Evolutionary conservation across 2,113 vertebrate species (phyloP), one percentile per base, ranked within the genome.

Genomic region (Marmota monax): DNA sequence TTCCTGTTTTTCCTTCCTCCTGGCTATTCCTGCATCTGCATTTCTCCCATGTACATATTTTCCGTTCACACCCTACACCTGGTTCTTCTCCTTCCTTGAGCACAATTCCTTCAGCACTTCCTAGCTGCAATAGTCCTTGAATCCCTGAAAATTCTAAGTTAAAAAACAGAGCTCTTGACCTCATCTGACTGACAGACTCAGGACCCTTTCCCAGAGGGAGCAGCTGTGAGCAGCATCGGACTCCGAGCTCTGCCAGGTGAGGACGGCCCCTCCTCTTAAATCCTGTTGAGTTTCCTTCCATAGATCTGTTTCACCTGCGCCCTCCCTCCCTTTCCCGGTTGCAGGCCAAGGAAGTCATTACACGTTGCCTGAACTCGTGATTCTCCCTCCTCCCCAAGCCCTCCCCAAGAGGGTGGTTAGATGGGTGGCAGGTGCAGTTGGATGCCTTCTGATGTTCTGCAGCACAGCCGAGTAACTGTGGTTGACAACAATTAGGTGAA

Each of bases 21-120:
- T 0, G 4, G 4, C 48, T 39, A 3, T 1, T 0, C 23, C 7
- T 63, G 39, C 6, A 0, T 78, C 51, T 17, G 48, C n/a, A 0
- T 17, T 16, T 32, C 51, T 82, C 51, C 45, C 53, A 11, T 6
- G 9, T 14, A 25, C 34, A 10, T 0, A 4, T 1, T 5, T 11
- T 16, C 13, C 74, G 27, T n/a, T 11, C 77, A 32, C 6, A 29
- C 22, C 37, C 6, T 20, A 17, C 14, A 37, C 61, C 7, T 7
- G 17, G 18, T 14, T 58, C 23, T 7, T 65, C 56, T 37, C 73
- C 63, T 80, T n/a, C 85, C 87, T 58, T 4, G 10, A 51, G 51
- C 79, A 51, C 51, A 23, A 16, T 25, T 58, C 56, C 27, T 37
- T 48, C 45, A 42, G 42, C 12, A 9, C 23, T 37, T 76, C 90